These are phyloP conservation scores for Manis crassicaudata DNA, from an alignment of 2,797 vertebrate species.

Conservation along the genomic window DNA sequence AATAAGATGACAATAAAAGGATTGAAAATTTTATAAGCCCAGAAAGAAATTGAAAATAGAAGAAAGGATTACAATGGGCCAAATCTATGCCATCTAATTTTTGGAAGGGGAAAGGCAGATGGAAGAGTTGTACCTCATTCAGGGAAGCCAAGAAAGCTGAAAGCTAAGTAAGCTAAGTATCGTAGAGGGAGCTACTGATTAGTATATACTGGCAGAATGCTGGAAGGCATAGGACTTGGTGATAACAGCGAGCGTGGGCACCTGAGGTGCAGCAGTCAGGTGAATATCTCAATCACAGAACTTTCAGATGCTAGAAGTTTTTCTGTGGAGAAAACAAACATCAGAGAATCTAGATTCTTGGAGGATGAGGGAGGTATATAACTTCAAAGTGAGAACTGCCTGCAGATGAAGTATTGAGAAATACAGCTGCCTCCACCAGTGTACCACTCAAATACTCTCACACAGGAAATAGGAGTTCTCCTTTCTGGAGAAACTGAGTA, in stretches of 20 bases:
- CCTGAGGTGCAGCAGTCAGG: neutral
- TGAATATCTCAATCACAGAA: neutral
- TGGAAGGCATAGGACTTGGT: neutral
- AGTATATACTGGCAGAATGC: conserved; percentile 19
- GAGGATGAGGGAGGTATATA: neutral
- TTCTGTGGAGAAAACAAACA: neutral
- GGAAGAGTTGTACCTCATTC: conserved; percentile 9
- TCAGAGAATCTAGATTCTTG: conserved; percentile 6
- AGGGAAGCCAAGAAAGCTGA: neutral
- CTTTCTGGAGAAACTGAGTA: neutral
- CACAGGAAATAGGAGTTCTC: neutral
- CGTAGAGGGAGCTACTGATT: neutral
- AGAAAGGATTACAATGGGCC: neutral
- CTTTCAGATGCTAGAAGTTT: neutral
- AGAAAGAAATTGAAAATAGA: conserved; percentile 23
- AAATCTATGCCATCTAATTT: neutral
- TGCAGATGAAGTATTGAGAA: conserved; percentile 15
- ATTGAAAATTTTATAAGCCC: conserved; percentile 28
- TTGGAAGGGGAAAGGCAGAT: conserved; percentile 26
- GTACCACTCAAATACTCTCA: neutral
- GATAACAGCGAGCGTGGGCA: neutral
- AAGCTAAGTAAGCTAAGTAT: neutral
- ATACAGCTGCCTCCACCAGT: neutral
- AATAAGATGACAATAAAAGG: conserved; percentile 18
- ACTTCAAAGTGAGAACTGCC: neutral